Base-by-base conservation (phyloP, 2,113 vertebrate genomes). In the Megaleporinus macrocephalus region DNA sequence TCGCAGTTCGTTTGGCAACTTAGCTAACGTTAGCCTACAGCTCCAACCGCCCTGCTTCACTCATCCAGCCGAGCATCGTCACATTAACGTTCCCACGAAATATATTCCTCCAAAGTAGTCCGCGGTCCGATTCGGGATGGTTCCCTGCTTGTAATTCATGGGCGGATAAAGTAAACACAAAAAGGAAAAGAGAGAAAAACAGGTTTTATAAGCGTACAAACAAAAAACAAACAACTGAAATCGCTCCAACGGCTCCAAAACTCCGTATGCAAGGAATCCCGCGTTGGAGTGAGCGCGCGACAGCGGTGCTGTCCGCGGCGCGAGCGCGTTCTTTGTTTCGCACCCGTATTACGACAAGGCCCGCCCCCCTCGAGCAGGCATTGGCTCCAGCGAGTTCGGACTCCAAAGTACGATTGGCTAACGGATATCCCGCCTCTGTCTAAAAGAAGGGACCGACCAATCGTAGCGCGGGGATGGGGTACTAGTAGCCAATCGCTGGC, bases 51-150 rank as follows among this genome's bases (percentile, higher is more conserved):
- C 65, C 77, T 11, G 33, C 90, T 89, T 85, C 84, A 91, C 88
- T 93, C 92, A 75, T 83, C 90, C 86, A 88, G 84, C 86, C 71
- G 87, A 86, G 78, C 87, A 88, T 89, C 92, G 74, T 81, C 51
- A 66, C 69, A 20, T n/a, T n/a, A 65, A 72, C 33, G 15, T 14
- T 29, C 55, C 78, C 53, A 26, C n/a, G 4, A 22, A 61, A 79
- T 47, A 55, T 22, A 6, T 22, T 26, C 81, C 74, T 57, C n/a
- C 47, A 49, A 76, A 18, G 53, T 76, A n/a, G 51, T 71, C 68
- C 61, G 68, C 71, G 66, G 29, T n/a, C 68, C 33, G 41, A 44
- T 44, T 44, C 9, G 41, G 41, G 41, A 44, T 30, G n/a, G 5
- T 59, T 57, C 70, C 26, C 71, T 75, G 55, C 27, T 30, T 47